Conservation (phyloP, 2,888 invertebrate species). For the Andrena trimmerana region DNA sequence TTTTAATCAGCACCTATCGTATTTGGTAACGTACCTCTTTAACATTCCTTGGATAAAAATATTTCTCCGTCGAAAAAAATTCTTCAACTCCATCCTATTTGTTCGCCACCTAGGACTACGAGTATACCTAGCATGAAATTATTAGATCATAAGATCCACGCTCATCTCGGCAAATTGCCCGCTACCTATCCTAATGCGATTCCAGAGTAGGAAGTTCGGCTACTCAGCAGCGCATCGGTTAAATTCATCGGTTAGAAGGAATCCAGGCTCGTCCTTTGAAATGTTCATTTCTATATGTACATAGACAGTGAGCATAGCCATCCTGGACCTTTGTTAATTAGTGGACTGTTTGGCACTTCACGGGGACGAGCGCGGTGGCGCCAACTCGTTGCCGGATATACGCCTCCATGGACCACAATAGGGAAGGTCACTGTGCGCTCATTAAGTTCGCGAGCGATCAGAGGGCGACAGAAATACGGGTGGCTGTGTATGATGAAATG, state of each 20-base stretch:
- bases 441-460: conserved; percentile 63
- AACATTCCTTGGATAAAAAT: too few relatives aligned
- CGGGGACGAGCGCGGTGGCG: conserved; percentile 51
- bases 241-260: conserved; percentile 1
- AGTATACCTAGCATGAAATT: too few relatives aligned
- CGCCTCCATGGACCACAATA: conserved; percentile 61
- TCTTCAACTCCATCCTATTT: too few relatives aligned
- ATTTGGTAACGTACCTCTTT: too few relatives aligned
- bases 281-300: conserved; percentile 36
- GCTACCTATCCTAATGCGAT: conserved; percentile 60
- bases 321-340: conserved; percentile 72
- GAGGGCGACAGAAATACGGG: conserved; percentile 22
- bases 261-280: conserved; percentile 34
- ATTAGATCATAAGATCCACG: too few relatives aligned
- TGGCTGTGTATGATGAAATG: background rate
- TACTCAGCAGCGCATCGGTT: conserved; percentile 45
- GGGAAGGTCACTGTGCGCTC: conserved; percentile 69
- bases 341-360: conserved; percentile 72
- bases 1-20: too few relatives aligned
- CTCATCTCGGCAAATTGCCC: background rate
- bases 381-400: conserved; percentile 70
- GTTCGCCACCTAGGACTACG: too few relatives aligned
- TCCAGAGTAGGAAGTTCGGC: conserved; percentile 72
- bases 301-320: conserved; percentile 48
- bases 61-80: too few relatives aligned